Evolutionary conservation across 2,888 invertebrate species (phyloP).

Genomic region (Drosophila neutralis): DNA sequence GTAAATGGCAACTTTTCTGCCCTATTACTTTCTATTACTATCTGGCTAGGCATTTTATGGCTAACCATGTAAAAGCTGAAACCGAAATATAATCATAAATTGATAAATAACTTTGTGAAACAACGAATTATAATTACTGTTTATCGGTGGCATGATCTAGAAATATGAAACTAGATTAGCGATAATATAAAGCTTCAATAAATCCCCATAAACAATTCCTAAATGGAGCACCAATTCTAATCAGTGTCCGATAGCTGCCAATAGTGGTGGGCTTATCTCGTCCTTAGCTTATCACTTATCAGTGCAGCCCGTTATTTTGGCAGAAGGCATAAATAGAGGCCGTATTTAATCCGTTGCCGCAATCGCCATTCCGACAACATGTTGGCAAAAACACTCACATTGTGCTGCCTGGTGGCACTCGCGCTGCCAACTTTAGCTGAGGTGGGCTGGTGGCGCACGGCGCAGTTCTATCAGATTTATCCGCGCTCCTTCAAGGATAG

Average conservation of each 20-base stretch:
- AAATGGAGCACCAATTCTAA: conserved; percentile 37
- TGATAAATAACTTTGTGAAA: conserved; percentile 38
- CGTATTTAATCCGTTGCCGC: conserved; percentile 44
- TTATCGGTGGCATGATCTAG: conserved; percentile 63
- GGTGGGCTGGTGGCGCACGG: conserved; percentile 91
- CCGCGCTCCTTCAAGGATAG: conserved; percentile 94
- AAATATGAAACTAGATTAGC: conserved; percentile 29
- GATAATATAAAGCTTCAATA: conserved; percentile 27
- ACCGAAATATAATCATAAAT: conserved; percentile 44
- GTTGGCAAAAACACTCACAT: conserved; percentile 40
- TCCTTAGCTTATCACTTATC: conserved; percentile 34
- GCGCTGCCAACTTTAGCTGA: conserved; percentile 49
- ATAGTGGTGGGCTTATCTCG: conserved; percentile 50
- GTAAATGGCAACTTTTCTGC: neutral
- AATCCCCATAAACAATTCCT: conserved; percentile 52
- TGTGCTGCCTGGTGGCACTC: conserved; percentile 56
- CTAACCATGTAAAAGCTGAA: neutral
- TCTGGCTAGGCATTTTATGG: too few relatives aligned
- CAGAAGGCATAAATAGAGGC: conserved; percentile 59
- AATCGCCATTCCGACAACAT: conserved; percentile 38
- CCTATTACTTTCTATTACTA: neutral
- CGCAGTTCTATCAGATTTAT: conserved; percentile 94
- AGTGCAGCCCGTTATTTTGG: neutral
- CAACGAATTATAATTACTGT: conserved; percentile 27
- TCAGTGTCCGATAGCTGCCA: conserved; percentile 41